Conservation (phyloP, 2,113 vertebrate genomes). For the pig (Sus scrofa) region DNA sequence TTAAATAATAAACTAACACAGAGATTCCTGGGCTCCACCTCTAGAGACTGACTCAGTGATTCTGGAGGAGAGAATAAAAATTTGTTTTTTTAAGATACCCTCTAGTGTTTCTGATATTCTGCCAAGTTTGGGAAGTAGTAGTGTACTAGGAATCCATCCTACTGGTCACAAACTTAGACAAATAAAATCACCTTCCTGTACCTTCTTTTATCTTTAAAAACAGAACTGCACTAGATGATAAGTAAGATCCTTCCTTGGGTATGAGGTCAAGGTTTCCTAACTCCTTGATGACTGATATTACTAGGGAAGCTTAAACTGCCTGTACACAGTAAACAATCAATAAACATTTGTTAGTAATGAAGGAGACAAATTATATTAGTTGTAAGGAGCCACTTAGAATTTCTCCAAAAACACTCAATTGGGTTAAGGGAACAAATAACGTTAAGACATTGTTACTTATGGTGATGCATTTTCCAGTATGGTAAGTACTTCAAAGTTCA, state of each 20-base stretch:
- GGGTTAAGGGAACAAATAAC: background rate
- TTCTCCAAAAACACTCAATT: constrained; percentile 7
- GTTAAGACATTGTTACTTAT: background rate
- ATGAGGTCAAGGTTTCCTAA: background rate
- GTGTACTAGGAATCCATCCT: background rate
- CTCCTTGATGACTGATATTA: background rate
- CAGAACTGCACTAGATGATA: background rate
- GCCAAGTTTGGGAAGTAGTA: background rate
- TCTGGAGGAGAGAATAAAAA: background rate
- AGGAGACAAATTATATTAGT: background rate
- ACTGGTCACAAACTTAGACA: background rate
- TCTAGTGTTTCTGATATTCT: background rate
- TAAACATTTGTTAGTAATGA: background rate
- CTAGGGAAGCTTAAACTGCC: background rate
- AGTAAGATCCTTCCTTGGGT: background rate
- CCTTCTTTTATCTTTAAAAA: background rate
- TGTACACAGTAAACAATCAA: background rate
- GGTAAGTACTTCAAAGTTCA: background rate
- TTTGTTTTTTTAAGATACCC: background rate
- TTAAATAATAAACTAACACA: background rate
- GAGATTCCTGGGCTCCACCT: background rate
- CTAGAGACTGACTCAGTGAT: background rate
- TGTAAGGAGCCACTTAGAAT: background rate
- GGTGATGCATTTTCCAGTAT: constrained; percentile 5
- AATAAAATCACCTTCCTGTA: background rate